These are phyloP conservation scores for Dicerorhinus sumatrensis DNA, from an alignment of 2,113 vertebrate species.

Conservation along the genomic window DNA sequence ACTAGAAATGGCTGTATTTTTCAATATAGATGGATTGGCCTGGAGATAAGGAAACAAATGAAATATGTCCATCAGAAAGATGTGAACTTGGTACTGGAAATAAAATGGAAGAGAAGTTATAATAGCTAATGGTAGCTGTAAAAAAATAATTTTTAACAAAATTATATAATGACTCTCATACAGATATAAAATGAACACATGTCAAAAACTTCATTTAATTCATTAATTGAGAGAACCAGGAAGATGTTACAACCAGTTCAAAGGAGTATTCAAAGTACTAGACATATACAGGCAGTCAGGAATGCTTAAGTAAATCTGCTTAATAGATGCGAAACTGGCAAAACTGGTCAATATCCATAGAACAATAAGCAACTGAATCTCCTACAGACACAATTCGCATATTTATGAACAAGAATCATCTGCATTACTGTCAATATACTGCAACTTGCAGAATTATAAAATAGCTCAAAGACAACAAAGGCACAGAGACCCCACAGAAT, in stretches of 20 bases:
- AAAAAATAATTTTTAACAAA: constrained; percentile 26
- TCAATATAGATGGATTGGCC: neutral
- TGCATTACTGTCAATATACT: neutral
- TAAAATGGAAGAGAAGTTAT: constrained; percentile 28
- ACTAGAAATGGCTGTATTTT: neutral
- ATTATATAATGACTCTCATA: neutral
- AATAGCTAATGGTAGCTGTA: neutral
- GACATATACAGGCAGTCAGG: neutral
- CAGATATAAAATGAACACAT: neutral
- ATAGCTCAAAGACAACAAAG: constrained; percentile 26
- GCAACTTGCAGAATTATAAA: neutral
- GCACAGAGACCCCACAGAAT: neutral
- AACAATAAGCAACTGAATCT: neutral
- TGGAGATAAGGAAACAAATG: neutral
- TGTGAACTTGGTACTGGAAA: neutral
- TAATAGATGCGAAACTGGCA: neutral
- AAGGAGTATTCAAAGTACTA: neutral
- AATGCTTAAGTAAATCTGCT: neutral
- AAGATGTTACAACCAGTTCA: neutral
- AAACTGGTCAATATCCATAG: neutral
- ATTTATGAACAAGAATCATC: neutral
- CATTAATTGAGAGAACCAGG: neutral
- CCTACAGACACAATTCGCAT: neutral
- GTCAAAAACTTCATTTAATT: constrained; percentile 11
- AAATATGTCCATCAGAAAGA: neutral